Base-by-base conservation (phyloP, 2,797 vertebrate species). In the Myotis daubentonii region DNA sequence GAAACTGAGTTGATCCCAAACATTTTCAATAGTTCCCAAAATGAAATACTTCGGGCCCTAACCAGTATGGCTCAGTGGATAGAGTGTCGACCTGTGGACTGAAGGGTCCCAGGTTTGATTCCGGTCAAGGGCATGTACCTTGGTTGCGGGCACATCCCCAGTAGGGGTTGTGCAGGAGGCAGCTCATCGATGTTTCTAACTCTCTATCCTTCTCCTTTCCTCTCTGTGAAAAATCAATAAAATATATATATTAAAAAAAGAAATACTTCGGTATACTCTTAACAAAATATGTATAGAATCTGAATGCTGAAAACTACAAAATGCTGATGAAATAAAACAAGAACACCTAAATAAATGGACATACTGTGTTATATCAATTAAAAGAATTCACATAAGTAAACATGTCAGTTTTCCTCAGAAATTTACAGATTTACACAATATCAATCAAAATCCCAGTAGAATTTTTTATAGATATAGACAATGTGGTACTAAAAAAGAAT, bases 311-410 rank as follows among this genome's bases (percentile, higher is more conserved):
- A 85, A 82, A 85, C 44, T 44, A 38, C 38, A 89, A 89, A 92
- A 76, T 19, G 17, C 30, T 82, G 38, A 65, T 87, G 36, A 96
- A 94, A 90, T 78, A 72, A 94, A 33, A 22, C 41, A 90, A 62
- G 76, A 87, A 84, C n/a, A 87, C 53, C 8, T 36, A 87, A 86
- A 81, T 71, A 89, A 89, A 81, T 71, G 68, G 38, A 53, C 20
- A 49, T 38, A 19, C 23, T 53, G 53, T 83, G 66, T 57, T 74
- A 60, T n/a, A 87, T 13, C 10, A 83, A 71, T 60, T 44, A 28
- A 62, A 83, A 90, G 28, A 89, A 38, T 72, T 22, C 25, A 71
- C 0, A 57, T 55, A 87, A 83, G 6, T 79, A 60, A 81, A 85
- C 3, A 87, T 44, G n/a, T 66, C 68, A 9, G 8, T 91, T 89